Evolutionary conservation across 2,797 vertebrate genomes (phyloP), one percentile per base, ranked within the genome.

Genomic region (Threskiornis aethiopicus): DNA sequence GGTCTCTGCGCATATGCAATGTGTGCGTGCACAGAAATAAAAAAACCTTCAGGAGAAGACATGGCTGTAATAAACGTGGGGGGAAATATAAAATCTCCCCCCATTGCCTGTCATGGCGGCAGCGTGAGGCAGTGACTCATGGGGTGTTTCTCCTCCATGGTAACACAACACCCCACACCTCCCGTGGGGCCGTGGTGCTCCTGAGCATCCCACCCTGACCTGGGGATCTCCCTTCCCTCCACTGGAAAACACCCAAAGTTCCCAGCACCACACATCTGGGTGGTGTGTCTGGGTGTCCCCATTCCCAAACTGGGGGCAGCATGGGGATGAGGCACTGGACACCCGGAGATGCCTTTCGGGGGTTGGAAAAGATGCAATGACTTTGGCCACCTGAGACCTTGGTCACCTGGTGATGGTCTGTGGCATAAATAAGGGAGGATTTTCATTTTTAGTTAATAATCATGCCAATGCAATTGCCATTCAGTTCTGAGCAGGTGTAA

Each of bases 381-480:
- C 35, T 67, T 71, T 1, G 6, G 29, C n/a, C 13, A 44, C 6
- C 21, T 16, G 24, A 37, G 18, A 18, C 28, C 26, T 52, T 31
- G 12, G 25, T 78, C 29, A 49, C 28, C 47, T 66, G 59, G 25
- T 0, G 1, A 44, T 33, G 37, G 29, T 26, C 18, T 37, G 46
- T 57, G 61, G 44, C 55, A 51, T 25, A 57, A 64, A 62, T 46
- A 46, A 66, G 49, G 73, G 7, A 47, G 24, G 16, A 39, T n/a
- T 85, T 89, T 69, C 24, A 35, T 46, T 78, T 62, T 52, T 72
- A 47, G 26, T 39, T 55, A 54, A n/a, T 24, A 58, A 47, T 24
- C 0, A 0, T 20, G 24, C 39, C 31, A 37, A 28, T 1, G 2
- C 31, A 28, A 42, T 57, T 1, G 2, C 13, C 31, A 11, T n/a